Percentiles rank a stretch among this genome's conserved stretches.
Conservation (phyloP, 2,888 invertebrate species). For the Drosophila stalkeri region DNA sequence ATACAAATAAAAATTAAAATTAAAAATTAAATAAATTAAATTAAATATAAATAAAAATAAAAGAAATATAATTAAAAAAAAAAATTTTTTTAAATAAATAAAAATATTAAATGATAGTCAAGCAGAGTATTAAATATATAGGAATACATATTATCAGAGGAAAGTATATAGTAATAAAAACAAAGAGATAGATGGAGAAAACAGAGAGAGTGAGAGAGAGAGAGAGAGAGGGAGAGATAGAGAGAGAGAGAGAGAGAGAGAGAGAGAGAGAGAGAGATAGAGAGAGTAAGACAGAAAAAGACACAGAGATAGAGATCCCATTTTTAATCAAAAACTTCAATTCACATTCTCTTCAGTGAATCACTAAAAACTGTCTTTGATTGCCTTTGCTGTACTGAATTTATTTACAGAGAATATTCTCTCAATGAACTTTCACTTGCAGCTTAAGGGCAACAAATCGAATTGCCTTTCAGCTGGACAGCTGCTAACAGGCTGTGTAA, state of each 20-base stretch:
- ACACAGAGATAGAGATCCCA: no score
- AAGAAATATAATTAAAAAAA: no score
- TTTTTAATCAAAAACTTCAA: no score
- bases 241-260: background rate
- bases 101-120: no score
- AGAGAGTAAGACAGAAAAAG: background rate
- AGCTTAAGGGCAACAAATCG: background rate
- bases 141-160: no score
- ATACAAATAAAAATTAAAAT: no score
- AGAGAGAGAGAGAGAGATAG: background rate
- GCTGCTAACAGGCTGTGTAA: conserved; percentile 15
- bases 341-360: background rate
- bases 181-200: no score
- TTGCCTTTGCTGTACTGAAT: background rate
- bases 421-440: background rate
- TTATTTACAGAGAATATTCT: background rate
- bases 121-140: no score
- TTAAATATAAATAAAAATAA: no score
- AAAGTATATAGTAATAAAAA: no score
- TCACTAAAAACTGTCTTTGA: background rate
- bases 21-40: no score
- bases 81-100: no score
- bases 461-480: background rate
- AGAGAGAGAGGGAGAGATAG: fast-evolving
- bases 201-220: background rate